A percentile compares a stretch with the other conserved stretches of the same genome.
Evolutionary conservation across 1,140 invertebrate genomes (phyloP).

Genomic region (Scaptomyza montana): DNA sequence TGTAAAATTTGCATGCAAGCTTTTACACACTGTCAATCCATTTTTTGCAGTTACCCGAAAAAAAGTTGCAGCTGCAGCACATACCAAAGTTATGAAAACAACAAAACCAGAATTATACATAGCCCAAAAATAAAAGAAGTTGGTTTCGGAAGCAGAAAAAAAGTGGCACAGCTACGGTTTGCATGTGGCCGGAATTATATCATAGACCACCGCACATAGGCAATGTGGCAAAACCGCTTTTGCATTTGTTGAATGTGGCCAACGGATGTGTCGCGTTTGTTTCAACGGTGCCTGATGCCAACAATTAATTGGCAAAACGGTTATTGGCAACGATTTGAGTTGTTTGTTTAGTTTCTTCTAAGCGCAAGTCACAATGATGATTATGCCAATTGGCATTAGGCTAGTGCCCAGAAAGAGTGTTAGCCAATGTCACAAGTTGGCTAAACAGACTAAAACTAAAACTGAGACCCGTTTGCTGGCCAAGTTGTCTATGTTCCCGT

Average conservation of each 20-base stretch:
- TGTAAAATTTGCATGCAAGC: not conserved
- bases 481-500: constrained; percentile 31
- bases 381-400: constrained; percentile 62
- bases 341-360: not conserved
- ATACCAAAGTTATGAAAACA: constrained; percentile 15
- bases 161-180: constrained; percentile 50
- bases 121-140: constrained; percentile 9
- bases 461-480: constrained; percentile 57
- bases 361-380: constrained; percentile 51
- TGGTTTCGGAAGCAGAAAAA: constrained; percentile 34
- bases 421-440: constrained; percentile 1
- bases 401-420: constrained; percentile 37
- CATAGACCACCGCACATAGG: constrained; percentile 39
- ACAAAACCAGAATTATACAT: constrained; percentile 26
- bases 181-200: constrained; percentile 71
- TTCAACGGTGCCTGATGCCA: constrained; percentile 40
- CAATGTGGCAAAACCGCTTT: constrained; percentile 24
- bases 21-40: constrained; percentile 19
- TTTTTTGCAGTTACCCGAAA: constrained; percentile 9
- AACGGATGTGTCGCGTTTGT: constrained; percentile 63
- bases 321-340: constrained; percentile 59
- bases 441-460: constrained; percentile 2
- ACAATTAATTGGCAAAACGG: constrained; percentile 75
- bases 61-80: constrained; percentile 23
- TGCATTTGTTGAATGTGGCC: constrained; percentile 48